These are phyloP conservation scores for Teleogryllus occipitalis DNA, from an alignment of 1,140 invertebrate genomes.

Conservation along the genomic window DNA sequence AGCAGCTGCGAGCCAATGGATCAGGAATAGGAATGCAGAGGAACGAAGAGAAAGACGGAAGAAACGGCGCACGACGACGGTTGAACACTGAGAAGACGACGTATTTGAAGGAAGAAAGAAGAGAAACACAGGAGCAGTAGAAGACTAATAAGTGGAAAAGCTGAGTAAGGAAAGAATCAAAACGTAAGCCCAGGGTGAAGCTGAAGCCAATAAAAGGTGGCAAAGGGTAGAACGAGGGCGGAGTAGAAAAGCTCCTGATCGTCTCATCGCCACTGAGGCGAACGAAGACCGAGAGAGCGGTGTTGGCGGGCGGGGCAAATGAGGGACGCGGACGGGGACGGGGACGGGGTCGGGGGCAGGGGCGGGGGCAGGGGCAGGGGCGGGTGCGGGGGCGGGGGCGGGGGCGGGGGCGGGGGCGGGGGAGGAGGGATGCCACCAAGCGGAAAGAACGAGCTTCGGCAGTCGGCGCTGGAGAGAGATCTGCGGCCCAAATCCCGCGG, in stretches of 20 bases:
- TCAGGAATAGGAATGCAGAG: neutral
- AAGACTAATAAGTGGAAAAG: neutral
- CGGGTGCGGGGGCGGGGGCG: too few species aligned
- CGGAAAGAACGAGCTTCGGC: neutral
- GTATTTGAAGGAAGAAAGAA: neutral
- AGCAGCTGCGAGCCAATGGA: neutral
- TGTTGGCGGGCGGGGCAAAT: too few species aligned
- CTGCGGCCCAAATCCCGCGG: neutral
- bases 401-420: too few species aligned
- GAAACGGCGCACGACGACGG: neutral
- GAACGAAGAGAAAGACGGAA: neutral
- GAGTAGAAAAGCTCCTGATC: too few species aligned
- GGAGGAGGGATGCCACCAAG: neutral
- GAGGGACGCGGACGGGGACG: too few species aligned
- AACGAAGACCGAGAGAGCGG: too few species aligned
- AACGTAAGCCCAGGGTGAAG: neutral
- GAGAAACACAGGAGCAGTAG: neutral
- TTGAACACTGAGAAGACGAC: neutral
- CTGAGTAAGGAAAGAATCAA: neutral
- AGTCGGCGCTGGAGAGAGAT: neutral
- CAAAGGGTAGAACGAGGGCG: too few species aligned
- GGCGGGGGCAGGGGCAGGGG: too few species aligned
- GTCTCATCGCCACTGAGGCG: too few species aligned
- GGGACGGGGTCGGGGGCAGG: too few species aligned
- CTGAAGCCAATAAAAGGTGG: too few species aligned